Conservation (phyloP, 2,888 invertebrate species). For the Xanthia icteritia region DNA sequence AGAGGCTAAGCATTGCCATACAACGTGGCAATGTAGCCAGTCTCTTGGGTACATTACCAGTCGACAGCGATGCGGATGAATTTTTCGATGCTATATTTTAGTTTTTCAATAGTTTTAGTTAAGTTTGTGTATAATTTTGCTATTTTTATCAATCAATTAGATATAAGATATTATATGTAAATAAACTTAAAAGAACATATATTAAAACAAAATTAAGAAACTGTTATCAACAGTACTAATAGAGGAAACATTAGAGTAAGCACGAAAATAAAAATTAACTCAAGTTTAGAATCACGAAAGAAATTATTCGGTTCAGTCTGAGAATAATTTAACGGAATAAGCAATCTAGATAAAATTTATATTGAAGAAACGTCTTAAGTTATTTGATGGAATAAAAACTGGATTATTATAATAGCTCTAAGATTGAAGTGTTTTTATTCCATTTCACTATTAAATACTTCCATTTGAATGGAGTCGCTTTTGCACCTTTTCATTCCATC, state of each 20-base stretch:
- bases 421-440: constrained; percentile 28
- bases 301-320: constrained; percentile 33
- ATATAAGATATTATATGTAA: too few species aligned
- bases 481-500: constrained; percentile 7
- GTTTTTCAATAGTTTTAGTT: too few species aligned
- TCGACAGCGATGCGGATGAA: too few species aligned
- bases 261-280: constrained; percentile 10
- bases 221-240: not conserved
- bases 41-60: too few species aligned
- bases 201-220: not conserved
- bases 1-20: too few species aligned
- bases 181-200: too few species aligned
- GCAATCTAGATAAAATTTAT: constrained; percentile 56
- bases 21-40: too few species aligned
- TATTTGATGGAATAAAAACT: constrained; percentile 52
- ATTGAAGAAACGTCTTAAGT: constrained; percentile 34
- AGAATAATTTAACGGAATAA: constrained; percentile 27
- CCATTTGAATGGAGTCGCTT: constrained; percentile 24
- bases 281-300: constrained; percentile 2
- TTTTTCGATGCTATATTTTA: too few species aligned
- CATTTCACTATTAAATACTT: constrained; percentile 42
- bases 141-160: too few species aligned
- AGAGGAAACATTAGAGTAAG: constrained; percentile 11
- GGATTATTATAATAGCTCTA: constrained; percentile 39
- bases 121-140: too few species aligned